phyloP scores from a whole-genome alignment of 2,113 vertebrate genomes.

The Microtus richardsoni region DNA sequence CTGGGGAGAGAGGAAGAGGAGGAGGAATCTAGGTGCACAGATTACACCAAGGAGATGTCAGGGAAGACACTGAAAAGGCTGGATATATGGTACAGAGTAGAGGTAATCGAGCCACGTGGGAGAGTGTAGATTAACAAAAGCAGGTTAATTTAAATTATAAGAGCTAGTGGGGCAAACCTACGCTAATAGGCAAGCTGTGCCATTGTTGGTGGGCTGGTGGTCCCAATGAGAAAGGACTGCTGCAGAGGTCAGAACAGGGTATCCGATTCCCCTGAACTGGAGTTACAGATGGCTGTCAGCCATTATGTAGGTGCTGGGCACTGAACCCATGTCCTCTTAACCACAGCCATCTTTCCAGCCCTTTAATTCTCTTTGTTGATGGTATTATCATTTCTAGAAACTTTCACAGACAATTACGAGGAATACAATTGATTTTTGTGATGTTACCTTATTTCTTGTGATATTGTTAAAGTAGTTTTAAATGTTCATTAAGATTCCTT shows the following conservation, averaged over 20 bases:
- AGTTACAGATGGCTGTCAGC: not conserved
- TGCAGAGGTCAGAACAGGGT: not conserved
- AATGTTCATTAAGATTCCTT: not conserved
- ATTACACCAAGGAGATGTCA: not conserved
- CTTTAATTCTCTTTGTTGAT: constrained; percentile 21
- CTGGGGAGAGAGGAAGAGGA: not conserved
- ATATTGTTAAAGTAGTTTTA: constrained; percentile 32
- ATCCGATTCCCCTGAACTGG: not conserved
- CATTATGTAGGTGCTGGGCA: not conserved
- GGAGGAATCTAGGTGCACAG: not conserved
- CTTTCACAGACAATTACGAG: not conserved
- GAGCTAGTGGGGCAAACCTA: not conserved
- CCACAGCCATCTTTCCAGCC: not conserved
- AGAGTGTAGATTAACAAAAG: not conserved
- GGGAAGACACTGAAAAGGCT: not conserved
- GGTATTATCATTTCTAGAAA: not conserved
- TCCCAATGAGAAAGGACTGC: not conserved
- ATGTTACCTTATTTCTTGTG: not conserved
- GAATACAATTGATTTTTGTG: constrained; percentile 31
- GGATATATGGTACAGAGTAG: not conserved
- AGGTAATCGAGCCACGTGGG: not conserved
- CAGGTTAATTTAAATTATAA: not conserved
- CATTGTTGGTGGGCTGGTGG: not conserved
- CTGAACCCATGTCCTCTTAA: not conserved
- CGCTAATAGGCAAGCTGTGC: not conserved